Base-by-base conservation (phyloP, 1,140 invertebrate species). In the Heliconius nattereri region DNA sequence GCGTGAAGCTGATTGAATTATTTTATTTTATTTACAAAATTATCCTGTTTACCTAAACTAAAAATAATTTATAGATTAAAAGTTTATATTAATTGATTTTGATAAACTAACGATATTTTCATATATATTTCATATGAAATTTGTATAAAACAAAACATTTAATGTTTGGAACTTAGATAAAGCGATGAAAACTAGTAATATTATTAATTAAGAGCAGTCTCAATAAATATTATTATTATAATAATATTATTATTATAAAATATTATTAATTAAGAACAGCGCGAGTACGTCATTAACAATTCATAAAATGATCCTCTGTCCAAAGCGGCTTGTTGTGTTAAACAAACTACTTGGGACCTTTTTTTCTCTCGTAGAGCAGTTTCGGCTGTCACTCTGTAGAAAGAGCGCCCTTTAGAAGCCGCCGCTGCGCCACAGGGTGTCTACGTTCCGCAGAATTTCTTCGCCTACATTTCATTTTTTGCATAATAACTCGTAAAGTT, bases 381-480 rank as follows among this genome's bases (percentile, higher is more conserved):
- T 92, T 92, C 92, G 91, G 91, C 90, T 94, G 92, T 94, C 91
- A 93, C 75, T 85, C 80, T 45, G 71, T 78, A 87, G 84, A 90
- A 84, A 87, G 86, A 85, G 77, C 81, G 71, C n/a, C 85, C 81
- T 93, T 92, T 94, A 88, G 84, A 78, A 57, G 74, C 77, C 82
- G 84, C 92, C 92, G 91, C 87, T 75, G 37, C 91, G 37, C 92
- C 77, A 78, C 89, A 73, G 92, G 91, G 90, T 75, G 91, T 82
- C 88, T 73, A 23, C 75, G 85, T 71, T 90, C 85, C 86, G 90
- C 89, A 86, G 88, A 92, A 92, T 87, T 90, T 82, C 79, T 87
- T 87, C 88, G 85, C 86, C 85, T 90, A 88, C 84, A 81, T 81
- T 80, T 70, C 77, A 75, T 87, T 88, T 93, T 93, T 92, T 91